These are phyloP conservation scores for Mayetiola destructor DNA, from an alignment of 2,888 invertebrate species.

Conservation along the genomic window DNA sequence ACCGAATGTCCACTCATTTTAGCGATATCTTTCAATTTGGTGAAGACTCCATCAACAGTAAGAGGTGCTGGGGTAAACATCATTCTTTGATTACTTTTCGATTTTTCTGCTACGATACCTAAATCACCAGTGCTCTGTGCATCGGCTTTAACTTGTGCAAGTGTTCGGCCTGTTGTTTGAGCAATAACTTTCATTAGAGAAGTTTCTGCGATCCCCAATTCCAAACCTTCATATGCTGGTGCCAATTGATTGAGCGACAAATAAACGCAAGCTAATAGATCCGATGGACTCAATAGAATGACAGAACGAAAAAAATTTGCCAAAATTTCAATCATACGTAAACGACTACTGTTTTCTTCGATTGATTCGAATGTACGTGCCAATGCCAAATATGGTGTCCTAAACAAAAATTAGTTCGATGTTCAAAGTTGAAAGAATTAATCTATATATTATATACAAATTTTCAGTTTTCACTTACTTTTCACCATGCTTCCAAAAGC, in stretches of 20 bases:
- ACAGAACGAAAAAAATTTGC: slow-evolving; percentile 88
- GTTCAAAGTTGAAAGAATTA: slow-evolving; percentile 10
- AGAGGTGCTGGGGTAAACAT: slow-evolving; percentile 75
- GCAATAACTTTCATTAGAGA: slow-evolving; percentile 89
- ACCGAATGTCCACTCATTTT: slow-evolving; percentile 64
- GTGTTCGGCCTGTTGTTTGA: slow-evolving; percentile 69
- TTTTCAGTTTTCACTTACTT: slow-evolving; percentile 37
- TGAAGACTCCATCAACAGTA: slow-evolving; percentile 58
- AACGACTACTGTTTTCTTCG: slow-evolving; percentile 67
- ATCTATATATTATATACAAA: neutral
- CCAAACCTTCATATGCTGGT: slow-evolving; percentile 84
- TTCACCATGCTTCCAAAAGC: slow-evolving; percentile 61
- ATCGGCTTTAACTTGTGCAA: slow-evolving; percentile 64
- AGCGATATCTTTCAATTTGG: slow-evolving; percentile 74
- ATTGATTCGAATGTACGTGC: slow-evolving; percentile 81
- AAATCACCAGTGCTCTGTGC: slow-evolving; percentile 60
- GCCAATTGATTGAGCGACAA: slow-evolving; percentile 91
- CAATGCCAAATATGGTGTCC: slow-evolving; percentile 85
- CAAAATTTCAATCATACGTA: slow-evolving; percentile 83
- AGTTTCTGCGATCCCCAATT: slow-evolving; percentile 89
- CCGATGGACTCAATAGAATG: slow-evolving; percentile 72
- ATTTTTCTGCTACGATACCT: slow-evolving; percentile 78
- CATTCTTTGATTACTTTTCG: slow-evolving; percentile 68
- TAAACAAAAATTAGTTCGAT: slow-evolving; percentile 28
- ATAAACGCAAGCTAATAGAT: slow-evolving; percentile 80